Conservation (phyloP, 1,140 invertebrate species). For the Thrips palmi region DNA sequence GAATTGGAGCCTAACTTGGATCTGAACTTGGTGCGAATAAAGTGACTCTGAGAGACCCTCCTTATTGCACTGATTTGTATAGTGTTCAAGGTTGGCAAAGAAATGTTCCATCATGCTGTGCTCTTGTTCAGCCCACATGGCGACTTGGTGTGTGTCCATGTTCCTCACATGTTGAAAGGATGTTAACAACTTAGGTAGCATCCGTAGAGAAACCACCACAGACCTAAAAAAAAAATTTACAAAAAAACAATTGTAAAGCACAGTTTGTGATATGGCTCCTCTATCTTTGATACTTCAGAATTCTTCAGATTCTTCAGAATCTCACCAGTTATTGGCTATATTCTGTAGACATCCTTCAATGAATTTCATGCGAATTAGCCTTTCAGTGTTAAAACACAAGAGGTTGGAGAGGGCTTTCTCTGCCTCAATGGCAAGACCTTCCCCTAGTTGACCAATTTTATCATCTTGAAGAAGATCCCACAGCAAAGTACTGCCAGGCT, state of each 20-base stretch:
- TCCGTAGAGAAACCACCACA: constrained; percentile 68
- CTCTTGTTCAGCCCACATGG: constrained; percentile 76
- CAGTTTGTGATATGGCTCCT: not conserved
- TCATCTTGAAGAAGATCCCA: constrained; percentile 91
- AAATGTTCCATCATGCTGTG: constrained; percentile 84
- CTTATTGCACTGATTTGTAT: constrained; percentile 17
- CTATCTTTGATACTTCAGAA: no score
- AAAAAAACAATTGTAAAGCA: constrained; percentile 11
- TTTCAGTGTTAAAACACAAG: constrained; percentile 75
- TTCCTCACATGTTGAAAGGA: constrained; percentile 73
- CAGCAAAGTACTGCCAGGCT: constrained; percentile 73
- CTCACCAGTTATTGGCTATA: constrained; percentile 59
- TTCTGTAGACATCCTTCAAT: constrained; percentile 88
- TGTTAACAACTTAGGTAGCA: constrained; percentile 75
- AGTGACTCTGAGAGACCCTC: constrained; percentile 22
- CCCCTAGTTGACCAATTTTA: constrained; percentile 66
- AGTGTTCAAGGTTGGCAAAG: constrained; percentile 51
- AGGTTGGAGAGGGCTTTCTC: constrained; percentile 79
- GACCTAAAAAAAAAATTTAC: constrained; percentile 34
- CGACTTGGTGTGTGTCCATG: constrained; percentile 61
- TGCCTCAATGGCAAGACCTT: constrained; percentile 73
- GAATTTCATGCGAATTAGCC: constrained; percentile 77
- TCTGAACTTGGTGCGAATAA: constrained; percentile 74
- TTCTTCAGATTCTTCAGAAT: no score
- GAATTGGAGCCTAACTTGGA: constrained; percentile 80